phyloP scores from a whole-genome alignment of 2,888 invertebrate genomes.

The Abrostola triplasia region DNA sequence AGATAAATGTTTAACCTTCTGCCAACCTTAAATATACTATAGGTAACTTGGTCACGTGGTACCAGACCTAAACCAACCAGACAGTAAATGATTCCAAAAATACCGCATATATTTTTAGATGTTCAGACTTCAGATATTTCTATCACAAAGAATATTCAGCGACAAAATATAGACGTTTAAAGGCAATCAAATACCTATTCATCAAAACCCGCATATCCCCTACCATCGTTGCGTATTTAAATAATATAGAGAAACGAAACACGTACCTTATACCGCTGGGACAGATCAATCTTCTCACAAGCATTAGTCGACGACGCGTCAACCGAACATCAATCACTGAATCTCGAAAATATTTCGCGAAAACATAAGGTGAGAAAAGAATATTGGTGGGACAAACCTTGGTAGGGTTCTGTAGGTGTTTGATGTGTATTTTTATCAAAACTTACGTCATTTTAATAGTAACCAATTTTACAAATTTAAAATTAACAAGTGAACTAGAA shows the following conservation, averaged over 20 bases:
- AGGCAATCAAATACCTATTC: constrained; percentile 56
- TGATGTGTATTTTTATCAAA: not conserved
- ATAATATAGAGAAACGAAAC: constrained; percentile 63
- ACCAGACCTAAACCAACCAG: not conserved
- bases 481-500: too few species aligned
- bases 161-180: constrained; percentile 18
- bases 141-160: not conserved
- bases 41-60: not conserved
- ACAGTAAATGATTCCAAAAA: not conserved
- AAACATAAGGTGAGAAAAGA: constrained; percentile 72
- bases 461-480: not conserved
- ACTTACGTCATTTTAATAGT: not conserved
- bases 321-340: constrained; percentile 80
- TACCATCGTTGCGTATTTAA: constrained; percentile 48
- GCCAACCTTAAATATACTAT: not conserved
- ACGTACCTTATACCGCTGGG: constrained; percentile 62
- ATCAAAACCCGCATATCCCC: constrained; percentile 46
- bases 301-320: constrained; percentile 77
- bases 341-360: constrained; percentile 70
- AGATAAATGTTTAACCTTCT: too few species aligned
- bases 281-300: constrained; percentile 77
- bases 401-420: constrained; percentile 38
- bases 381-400: constrained; percentile 11
- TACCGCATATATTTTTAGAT: not conserved
- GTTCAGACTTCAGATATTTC: too few species aligned